Evolutionary conservation across 2,797 vertebrate species (phyloP).

Genomic region (Psittacula derbiana): DNA sequence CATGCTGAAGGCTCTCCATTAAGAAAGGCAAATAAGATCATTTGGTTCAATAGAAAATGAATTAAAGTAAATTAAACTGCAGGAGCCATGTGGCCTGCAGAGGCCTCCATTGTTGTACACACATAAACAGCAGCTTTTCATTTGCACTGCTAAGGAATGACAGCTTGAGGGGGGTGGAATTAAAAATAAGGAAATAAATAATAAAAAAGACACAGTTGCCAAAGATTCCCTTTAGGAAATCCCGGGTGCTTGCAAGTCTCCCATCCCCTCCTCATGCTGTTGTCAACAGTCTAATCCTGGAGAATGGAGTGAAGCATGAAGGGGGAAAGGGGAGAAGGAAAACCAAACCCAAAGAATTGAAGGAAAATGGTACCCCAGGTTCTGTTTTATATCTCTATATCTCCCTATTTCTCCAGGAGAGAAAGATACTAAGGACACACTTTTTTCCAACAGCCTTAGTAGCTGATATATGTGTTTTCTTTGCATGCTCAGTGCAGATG

Average conservation of each 20-base stretch:
- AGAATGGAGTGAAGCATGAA: background rate
- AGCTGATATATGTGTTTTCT: background rate
- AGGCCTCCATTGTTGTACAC: slow-evolving; percentile 68
- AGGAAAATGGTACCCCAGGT: background rate
- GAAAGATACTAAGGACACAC: background rate
- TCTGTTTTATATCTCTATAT: background rate
- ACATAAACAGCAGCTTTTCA: slow-evolving; percentile 68
- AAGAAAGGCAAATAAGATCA: slow-evolving; percentile 77
- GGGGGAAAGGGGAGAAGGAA: background rate
- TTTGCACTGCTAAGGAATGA: slow-evolving; percentile 68
- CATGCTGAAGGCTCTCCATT: slow-evolving; percentile 69
- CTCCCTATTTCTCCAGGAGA: background rate
- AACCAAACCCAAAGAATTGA: background rate
- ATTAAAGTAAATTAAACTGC: slow-evolving; percentile 80
- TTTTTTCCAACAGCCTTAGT: background rate
- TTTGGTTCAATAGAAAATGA: slow-evolving; percentile 80
- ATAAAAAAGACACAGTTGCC: slow-evolving; percentile 1
- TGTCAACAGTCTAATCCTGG: slow-evolving; percentile 33
- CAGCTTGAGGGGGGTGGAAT: slow-evolving; percentile 79
- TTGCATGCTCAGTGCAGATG: background rate
- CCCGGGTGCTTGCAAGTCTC: slow-evolving; percentile 48
- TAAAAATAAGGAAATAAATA: slow-evolving; percentile 69
- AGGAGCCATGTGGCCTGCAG: slow-evolving; percentile 75
- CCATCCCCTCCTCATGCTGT: slow-evolving; percentile 33
- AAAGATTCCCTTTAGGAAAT: slow-evolving; percentile 46